Evolutionary conservation across 2,113 vertebrate genomes (phyloP), one percentile per base, ranked within the genome.

Genomic region (Stomatorhinus ivindoensis): DNA sequence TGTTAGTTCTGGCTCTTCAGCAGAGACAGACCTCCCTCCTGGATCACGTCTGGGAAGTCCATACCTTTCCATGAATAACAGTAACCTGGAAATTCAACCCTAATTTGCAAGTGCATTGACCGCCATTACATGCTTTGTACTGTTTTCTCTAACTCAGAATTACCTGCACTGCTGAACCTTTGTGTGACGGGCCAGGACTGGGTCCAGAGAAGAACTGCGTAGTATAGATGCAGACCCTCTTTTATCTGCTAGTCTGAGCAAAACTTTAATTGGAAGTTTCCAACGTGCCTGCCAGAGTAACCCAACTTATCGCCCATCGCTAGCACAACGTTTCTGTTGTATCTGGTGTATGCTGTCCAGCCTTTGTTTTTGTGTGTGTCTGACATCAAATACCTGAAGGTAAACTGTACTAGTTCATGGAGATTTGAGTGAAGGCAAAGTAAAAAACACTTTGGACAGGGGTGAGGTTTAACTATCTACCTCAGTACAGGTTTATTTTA

Each of bases 241-340:
- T 47, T 50, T 82, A 80, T 87, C 86, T n/a, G 35, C 24, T 65
- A 82, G 89, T 27, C 86, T 13, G 24, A 61, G 42, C 83, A 24
- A 50, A 86, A 87, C 51, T 69, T 69, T 76, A 87, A 86, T 85
- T 69, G 84, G 58, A 39, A 87, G 58, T 89, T 89, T 89, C 89
- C 83, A 89, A 27, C 46, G 24, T n/a, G 89, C n/a, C 55, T 76
- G 89, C 89, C 85, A 90, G 92, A 90, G 93, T 90, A 92, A 35
- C 11, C 88, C 24, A 13, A 88, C 48, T 89, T 88, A 87, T 87
- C 85, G 2, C 50, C 24, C 50, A 35, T 61, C 42, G 31, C 85
- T 69, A 0, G 65, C 35, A 76, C 85, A 47, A 61, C 11, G 24
- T 44, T 61, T 65, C 6, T 87, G n/a, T 80, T 76, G 17, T 9